phyloP scores from a whole-genome alignment of 2,113 vertebrate species.

The Sturnus vulgaris region DNA sequence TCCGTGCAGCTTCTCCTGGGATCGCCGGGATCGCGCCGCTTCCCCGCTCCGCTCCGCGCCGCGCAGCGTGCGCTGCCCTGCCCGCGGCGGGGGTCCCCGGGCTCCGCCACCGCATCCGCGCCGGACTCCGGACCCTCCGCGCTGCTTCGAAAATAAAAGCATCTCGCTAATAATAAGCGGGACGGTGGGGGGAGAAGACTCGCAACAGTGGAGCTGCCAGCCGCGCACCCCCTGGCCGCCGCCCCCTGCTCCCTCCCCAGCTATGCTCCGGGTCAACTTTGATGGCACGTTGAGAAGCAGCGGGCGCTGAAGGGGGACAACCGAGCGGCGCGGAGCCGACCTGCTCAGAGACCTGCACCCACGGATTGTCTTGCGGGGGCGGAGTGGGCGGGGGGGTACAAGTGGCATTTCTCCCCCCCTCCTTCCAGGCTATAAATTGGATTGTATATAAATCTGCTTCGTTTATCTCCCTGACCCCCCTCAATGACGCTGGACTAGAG shows the following conservation, averaged over 20 bases:
- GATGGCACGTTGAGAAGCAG: slow-evolving; percentile 4
- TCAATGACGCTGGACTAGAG: slow-evolving; percentile 38
- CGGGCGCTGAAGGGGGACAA: not conserved
- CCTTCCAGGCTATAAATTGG: slow-evolving; percentile 32
- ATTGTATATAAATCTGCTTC: slow-evolving; percentile 52
- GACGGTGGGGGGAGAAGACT: not conserved
- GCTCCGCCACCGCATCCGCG: not conserved
- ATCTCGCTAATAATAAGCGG: slow-evolving; percentile 22
- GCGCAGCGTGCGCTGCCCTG: slow-evolving; percentile 12
- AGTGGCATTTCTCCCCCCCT: not conserved
- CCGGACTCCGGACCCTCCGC: slow-evolving; percentile 24
- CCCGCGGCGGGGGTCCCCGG: not conserved
- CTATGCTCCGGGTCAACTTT: slow-evolving; percentile 16
- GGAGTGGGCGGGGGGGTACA: slow-evolving; percentile 32
- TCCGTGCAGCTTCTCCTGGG: slow-evolving; percentile 27
- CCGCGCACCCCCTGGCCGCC: not conserved
- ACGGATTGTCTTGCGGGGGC: slow-evolving; percentile 24
- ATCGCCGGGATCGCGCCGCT: slow-evolving; percentile 32
- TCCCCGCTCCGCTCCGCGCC: slow-evolving; percentile 20
- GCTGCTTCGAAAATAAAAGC: slow-evolving; percentile 46
- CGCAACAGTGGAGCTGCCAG: slow-evolving; percentile 12
- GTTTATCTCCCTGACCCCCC: slow-evolving; percentile 32
- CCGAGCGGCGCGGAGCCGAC: not conserved
- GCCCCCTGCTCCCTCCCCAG: not conserved
- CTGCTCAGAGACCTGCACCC: slow-evolving; percentile 17